Evolutionary conservation across 2,888 invertebrate genomes (phyloP), one percentile per base, ranked within the genome.

Genomic region (Nomada lathburiana): DNA sequence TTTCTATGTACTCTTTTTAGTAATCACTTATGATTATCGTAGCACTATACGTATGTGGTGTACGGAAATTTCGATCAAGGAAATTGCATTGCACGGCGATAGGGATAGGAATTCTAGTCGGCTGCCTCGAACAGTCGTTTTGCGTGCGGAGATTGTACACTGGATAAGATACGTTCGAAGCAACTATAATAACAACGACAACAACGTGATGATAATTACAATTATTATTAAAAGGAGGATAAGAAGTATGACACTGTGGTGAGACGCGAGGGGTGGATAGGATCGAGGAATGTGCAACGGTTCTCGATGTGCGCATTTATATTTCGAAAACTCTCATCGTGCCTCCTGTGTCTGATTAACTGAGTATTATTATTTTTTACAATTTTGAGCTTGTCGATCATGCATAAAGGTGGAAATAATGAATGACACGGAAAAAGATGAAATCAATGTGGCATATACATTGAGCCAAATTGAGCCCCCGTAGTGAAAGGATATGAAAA

Each of bases 131-230:
- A 53, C 53, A 53, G 18, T 53, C n/a, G 10, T 16, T 11, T 29
- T n/a, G 3, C 47, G 11, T 62, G 63, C 11, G 62, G 60, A 68
- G 44, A 77, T 80, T 83, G 69, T 88, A 88, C 60, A 81, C 81
- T 73, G 75, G 23, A 42, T 73, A 83, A 75, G 63, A 20, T 62
- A 70, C 67, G 69, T 72, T 82, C 74, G 29, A 62, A 42, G 36
- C 76, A 76, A 72, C 55, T 72, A 73, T 80, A 80, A 85, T 71
- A 77, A 77, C 86, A 87, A 88, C 80, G 86, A 85, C 63, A 63
- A 87, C 69, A 84, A 47, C 86, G 86, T 79, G 88, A 85, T 83
- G 78, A 80, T 79, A 73, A 82, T 74, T 85, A 85, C 18, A 29
- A 78, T 64, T 80, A 87, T 70, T 78, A 71, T 62, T 60, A 26